Evolutionary conservation across 2,113 vertebrate species (phyloP).

Genomic region (Cephalophus harveyi): DNA sequence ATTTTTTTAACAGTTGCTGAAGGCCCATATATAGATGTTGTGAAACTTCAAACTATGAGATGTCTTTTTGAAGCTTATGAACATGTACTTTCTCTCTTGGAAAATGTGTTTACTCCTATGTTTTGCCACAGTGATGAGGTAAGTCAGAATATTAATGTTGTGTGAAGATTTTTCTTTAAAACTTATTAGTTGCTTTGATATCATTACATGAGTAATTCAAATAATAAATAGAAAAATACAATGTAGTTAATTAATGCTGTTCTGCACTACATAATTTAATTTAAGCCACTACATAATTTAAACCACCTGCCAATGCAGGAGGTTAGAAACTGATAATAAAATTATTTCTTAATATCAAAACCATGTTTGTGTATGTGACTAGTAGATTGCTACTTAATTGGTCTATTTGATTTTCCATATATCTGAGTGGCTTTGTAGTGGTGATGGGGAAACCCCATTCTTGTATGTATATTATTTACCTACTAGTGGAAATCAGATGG

Average conservation of each 20-base stretch:
- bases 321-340: slow-evolving; percentile 21
- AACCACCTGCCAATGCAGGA: background rate
- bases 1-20: slow-evolving; percentile 84
- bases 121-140: slow-evolving; percentile 99
- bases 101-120: slow-evolving; percentile 96
- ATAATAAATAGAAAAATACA: slow-evolving; percentile 31
- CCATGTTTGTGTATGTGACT: background rate
- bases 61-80: slow-evolving; percentile 98
- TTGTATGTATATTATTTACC: background rate
- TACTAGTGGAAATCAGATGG: background rate
- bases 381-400: background rate
- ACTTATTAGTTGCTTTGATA: background rate
- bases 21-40: slow-evolving; percentile 88
- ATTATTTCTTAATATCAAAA: background rate
- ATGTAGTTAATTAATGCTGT: background rate
- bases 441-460: background rate
- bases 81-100: slow-evolving; percentile 94
- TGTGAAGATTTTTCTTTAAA: slow-evolving; percentile 12
- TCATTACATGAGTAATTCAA: background rate
- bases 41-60: slow-evolving; percentile 92
- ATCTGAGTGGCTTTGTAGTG: background rate
- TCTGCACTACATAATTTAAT: background rate
- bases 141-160: slow-evolving; percentile 49
- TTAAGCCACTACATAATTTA: too few relatives aligned
- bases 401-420: background rate